Evolutionary conservation across 2,797 vertebrate genomes (phyloP).

Genomic region (Clarias fuscus): DNA sequence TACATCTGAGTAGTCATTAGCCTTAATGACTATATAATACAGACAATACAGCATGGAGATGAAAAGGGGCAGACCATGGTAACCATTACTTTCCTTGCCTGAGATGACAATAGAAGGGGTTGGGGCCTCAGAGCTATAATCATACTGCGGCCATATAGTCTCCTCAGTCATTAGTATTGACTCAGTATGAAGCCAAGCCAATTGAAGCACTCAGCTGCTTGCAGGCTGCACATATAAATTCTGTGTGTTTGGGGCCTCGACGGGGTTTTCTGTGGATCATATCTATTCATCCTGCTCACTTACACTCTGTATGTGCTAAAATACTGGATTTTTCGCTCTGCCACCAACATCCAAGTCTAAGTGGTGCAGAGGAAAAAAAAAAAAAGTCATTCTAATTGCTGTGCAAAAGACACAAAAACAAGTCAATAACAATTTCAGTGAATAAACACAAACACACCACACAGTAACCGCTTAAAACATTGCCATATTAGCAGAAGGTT

Average conservation of each 20-base stretch:
- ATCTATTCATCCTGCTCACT: conserved; percentile 49
- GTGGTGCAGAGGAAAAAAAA: conserved; percentile 1
- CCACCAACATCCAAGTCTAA: background rate
- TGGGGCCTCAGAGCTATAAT: conserved; percentile 58
- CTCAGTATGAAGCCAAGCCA: conserved; percentile 56
- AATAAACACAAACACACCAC: conserved; percentile 15
- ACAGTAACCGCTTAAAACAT: background rate
- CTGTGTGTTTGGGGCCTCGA: conserved; percentile 42
- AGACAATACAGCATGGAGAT: conserved; percentile 49
- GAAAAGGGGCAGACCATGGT: conserved; percentile 47
- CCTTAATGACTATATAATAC: conserved; percentile 58
- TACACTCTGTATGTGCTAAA: conserved; percentile 36
- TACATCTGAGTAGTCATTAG: conserved; percentile 57
- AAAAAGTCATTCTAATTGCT: conserved; percentile 8
- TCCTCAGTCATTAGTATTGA: conserved; percentile 59
- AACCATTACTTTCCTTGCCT: conserved; percentile 58
- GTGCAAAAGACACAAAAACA: conserved; percentile 12
- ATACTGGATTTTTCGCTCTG: conserved; percentile 15
- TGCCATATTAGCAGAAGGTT: background rate
- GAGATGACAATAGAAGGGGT: conserved; percentile 57
- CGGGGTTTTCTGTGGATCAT: conserved; percentile 45
- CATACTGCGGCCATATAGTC: conserved; percentile 58
- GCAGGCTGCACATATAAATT: conserved; percentile 51
- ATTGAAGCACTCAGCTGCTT: conserved; percentile 53
- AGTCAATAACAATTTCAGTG: conserved; percentile 24